Evolutionary conservation across 2,797 vertebrate species (phyloP).

Genomic region (Propithecus perrieri): DNA sequence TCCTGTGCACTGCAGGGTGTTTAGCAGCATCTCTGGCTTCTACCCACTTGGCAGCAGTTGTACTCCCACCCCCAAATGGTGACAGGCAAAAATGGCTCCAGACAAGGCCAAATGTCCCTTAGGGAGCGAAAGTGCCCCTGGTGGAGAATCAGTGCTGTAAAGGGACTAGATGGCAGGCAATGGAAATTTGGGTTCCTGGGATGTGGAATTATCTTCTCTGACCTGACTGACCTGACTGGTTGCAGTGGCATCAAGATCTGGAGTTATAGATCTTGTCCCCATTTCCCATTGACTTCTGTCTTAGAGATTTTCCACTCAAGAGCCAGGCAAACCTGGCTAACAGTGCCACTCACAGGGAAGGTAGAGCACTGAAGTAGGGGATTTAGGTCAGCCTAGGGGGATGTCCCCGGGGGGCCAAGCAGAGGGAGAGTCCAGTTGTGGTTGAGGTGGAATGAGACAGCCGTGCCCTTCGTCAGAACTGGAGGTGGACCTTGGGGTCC

Average conservation of each 20-base stretch:
- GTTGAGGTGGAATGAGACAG: not conserved
- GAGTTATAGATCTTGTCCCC: not conserved
- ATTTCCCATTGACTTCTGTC: not conserved
- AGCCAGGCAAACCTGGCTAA: not conserved
- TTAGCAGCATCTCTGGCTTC: not conserved
- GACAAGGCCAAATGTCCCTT: not conserved
- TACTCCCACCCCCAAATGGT: not conserved
- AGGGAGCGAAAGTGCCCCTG: rapidly evolving
- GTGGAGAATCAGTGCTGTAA: not conserved
- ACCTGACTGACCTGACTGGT: not conserved
- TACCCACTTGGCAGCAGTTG: not conserved
- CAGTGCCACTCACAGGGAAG: too few species aligned
- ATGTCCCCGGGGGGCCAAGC: not conserved
- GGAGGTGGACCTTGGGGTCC: too few species aligned
- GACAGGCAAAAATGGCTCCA: not conserved
- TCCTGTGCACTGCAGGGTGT: not conserved
- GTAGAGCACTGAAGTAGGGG: not conserved
- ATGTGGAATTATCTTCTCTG: not conserved
- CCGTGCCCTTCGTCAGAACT: not conserved
- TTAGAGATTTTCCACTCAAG: not conserved
- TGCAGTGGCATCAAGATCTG: not conserved
- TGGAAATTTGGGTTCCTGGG: not conserved
- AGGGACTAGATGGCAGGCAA: not conserved
- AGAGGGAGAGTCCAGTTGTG: not conserved
- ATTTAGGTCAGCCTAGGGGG: not conserved